Evolutionary conservation across 2,797 vertebrate genomes (phyloP).

Genomic region (Danio kyathit): DNA sequence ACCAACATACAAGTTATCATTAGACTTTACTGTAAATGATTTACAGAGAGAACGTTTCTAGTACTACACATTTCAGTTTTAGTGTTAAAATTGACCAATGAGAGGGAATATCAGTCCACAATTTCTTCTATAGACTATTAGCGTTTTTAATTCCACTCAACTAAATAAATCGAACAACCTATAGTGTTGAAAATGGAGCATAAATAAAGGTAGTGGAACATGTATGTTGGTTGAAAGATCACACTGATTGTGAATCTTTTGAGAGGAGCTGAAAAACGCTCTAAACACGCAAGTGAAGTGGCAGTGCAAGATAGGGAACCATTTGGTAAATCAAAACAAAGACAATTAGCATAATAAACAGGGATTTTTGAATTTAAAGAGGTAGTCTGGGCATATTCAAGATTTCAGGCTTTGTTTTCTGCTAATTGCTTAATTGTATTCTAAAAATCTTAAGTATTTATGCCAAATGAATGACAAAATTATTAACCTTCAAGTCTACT

Average conservation of each 20-base stretch:
- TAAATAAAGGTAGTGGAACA: conserved; percentile 62
- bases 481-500: neutral
- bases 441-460: neutral
- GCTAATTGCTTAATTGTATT: conserved; percentile 1
- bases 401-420: neutral
- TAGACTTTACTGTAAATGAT: neutral
- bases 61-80: neutral
- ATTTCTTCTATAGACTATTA: neutral
- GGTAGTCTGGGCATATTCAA: neutral
- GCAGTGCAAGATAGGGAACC: conserved; percentile 43
- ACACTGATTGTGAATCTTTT: conserved; percentile 44
- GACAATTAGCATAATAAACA: neutral
- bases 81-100: neutral
- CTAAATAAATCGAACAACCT: neutral
- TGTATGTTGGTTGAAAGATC: conserved; percentile 56
- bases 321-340: conserved; percentile 20
- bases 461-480: neutral
- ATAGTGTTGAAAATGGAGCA: conserved; percentile 26
- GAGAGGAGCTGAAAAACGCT: conserved; percentile 28
- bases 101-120: neutral
- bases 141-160: neutral
- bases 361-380: conserved; percentile 11
- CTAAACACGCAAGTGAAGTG: conserved; percentile 3
- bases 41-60: neutral
- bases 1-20: neutral